Evolutionary conservation across 2,888 invertebrate genomes (phyloP).

Genomic region (Brassicogethes aeneus): DNA sequence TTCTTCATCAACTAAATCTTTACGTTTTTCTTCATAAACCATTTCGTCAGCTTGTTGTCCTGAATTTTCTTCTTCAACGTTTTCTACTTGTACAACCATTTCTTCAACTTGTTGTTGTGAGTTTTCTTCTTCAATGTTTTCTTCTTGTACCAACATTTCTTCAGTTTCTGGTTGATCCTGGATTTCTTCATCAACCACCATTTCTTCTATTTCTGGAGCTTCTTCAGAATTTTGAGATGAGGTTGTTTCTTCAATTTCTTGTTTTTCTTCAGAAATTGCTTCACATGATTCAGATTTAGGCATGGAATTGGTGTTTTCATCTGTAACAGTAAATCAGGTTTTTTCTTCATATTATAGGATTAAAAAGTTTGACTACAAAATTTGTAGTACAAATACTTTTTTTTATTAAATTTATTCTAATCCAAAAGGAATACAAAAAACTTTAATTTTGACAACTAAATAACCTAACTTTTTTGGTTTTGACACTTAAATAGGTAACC

Average conservation of each 20-base stretch:
- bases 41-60: not conserved
- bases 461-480: no score
- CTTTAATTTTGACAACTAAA: no score
- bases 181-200: not conserved
- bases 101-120: slow-evolving; percentile 3
- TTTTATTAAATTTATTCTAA: no score
- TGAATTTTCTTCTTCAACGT: slow-evolving; percentile 7
- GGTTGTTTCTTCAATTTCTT: slow-evolving; percentile 7
- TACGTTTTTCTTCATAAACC: not conserved
- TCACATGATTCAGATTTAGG: no score
- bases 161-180: slow-evolving; percentile 1
- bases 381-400: no score
- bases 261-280: slow-evolving; percentile 6
- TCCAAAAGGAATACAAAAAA: no score
- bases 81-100: slow-evolving; percentile 4
- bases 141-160: not conserved
- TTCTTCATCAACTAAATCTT: no score
- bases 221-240: slow-evolving; percentile 5
- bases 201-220: slow-evolving; percentile 3
- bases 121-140: not conserved
- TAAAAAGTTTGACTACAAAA: no score
- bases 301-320: no score
- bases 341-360: no score
- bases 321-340: no score
- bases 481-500: no score